These are phyloP conservation scores for Elanoides forficatus DNA, from an alignment of 2,113 vertebrate genomes.

Conservation along the genomic window DNA sequence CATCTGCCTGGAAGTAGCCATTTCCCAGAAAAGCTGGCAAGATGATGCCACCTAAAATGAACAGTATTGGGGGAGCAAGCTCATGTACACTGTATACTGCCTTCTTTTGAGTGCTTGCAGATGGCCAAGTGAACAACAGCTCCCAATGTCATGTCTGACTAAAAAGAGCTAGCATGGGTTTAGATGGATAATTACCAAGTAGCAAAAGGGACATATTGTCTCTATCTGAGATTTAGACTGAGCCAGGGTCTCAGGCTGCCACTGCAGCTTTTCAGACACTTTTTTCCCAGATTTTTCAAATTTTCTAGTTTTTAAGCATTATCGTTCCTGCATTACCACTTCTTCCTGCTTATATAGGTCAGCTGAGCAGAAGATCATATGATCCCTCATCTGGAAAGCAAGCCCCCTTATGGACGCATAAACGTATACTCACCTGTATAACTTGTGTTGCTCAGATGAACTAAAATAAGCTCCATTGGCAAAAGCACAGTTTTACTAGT, in stretches of 20 bases:
- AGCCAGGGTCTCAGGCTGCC: background rate
- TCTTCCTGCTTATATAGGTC: background rate
- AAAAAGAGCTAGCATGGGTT: background rate
- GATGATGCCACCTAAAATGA: background rate
- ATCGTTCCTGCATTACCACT: background rate
- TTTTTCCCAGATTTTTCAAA: background rate
- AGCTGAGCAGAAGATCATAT: background rate
- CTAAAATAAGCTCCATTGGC: background rate
- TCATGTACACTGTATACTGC: background rate
- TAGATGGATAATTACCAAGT: background rate
- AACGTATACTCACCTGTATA: background rate
- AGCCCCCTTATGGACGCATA: background rate
- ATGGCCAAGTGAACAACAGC: constrained; percentile 9
- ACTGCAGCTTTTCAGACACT: background rate
- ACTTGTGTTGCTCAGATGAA: background rate
- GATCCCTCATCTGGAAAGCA: background rate
- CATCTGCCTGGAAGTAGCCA: constrained; percentile 43
- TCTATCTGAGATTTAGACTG: background rate
- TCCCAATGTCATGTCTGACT: background rate
- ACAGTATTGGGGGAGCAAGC: background rate
- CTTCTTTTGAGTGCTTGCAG: background rate
- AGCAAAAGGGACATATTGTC: background rate
- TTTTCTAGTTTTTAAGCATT: background rate
- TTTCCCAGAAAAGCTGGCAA: constrained; percentile 13
- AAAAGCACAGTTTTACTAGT: constrained; percentile 12